Conservation (phyloP, 2,888 invertebrate species). For the Sympetrum striolatum region DNA sequence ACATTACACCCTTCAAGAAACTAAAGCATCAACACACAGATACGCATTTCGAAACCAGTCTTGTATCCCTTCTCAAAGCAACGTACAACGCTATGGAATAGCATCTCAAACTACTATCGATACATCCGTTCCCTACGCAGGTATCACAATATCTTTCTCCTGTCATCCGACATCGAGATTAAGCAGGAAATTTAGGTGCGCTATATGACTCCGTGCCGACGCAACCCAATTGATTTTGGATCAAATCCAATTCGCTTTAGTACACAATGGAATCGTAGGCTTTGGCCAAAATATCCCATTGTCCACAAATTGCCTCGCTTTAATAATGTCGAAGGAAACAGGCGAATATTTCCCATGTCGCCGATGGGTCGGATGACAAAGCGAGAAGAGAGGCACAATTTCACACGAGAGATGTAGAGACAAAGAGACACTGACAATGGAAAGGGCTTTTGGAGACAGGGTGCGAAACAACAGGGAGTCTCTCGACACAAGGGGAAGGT, state of each 20-base stretch:
- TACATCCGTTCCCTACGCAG: too few relatives aligned
- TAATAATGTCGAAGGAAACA: not conserved
- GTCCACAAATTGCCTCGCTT: not conserved
- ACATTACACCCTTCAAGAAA: too few relatives aligned
- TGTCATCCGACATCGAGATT: too few relatives aligned
- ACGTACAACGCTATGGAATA: too few relatives aligned
- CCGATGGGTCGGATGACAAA: not conserved
- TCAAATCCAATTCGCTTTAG: not conserved
- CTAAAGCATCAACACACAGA: too few relatives aligned
- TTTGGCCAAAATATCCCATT: slow-evolving; percentile 10
- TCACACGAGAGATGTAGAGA: not conserved
- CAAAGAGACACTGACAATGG: not conserved
- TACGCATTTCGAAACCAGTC: too few relatives aligned
- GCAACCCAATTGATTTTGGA: not conserved
- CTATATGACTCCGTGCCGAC: not conserved
- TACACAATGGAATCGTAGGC: not conserved
- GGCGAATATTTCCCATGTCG: slow-evolving; percentile 12
- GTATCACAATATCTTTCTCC: too few relatives aligned
- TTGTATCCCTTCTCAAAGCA: too few relatives aligned
- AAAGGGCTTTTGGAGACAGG: not conserved
- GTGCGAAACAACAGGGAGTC: not conserved
- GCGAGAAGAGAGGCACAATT: not conserved
- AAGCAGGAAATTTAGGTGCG: too few relatives aligned
- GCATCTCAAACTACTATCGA: too few relatives aligned
- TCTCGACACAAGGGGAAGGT: not conserved